A percentile compares a stretch with the other conserved stretches of the same genome.
Evolutionary conservation across 2,113 vertebrate species (phyloP).

Genomic region (Butorides virescens): DNA sequence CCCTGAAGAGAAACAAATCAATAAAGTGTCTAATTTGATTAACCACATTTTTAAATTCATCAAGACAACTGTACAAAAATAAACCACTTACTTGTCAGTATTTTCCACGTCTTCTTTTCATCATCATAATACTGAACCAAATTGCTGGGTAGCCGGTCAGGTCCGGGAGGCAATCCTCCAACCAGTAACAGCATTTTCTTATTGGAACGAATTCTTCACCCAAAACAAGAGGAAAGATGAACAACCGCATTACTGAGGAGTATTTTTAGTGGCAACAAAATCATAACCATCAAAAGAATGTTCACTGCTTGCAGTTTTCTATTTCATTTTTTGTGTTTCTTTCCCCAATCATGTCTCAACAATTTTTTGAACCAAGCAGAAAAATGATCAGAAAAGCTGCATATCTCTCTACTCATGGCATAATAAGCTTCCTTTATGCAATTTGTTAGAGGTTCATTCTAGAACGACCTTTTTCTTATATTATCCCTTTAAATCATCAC

Average conservation of each 20-base stretch:
- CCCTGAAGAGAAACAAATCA: constrained; percentile 75
- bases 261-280: constrained; percentile 76
- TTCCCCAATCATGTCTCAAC: constrained; percentile 77
- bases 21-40: constrained; percentile 81
- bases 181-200: constrained; percentile 97
- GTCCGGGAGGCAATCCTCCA: constrained; percentile 96
- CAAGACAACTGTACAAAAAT: constrained; percentile 67
- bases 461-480: constrained; percentile 86
- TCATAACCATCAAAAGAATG: constrained; percentile 79
- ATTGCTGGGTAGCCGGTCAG: constrained; percentile 98
- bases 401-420: constrained; percentile 75
- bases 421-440: constrained; percentile 83
- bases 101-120: constrained; percentile 99
- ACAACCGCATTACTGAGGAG: constrained; percentile 74
- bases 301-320: constrained; percentile 76
- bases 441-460: constrained; percentile 86
- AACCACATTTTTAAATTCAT: constrained; percentile 73
- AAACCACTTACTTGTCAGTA: constrained; percentile 96
- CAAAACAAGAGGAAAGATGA: constrained; percentile 84
- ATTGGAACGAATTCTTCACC: constrained; percentile 98
- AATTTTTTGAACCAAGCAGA: constrained; percentile 79
- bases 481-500: constrained; percentile 87
- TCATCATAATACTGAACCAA: constrained; percentile 99
- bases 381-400: constrained; percentile 78
- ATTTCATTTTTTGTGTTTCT: constrained; percentile 77